phyloP scores from a whole-genome alignment of 2,797 vertebrate species.

The Cetoscarus ocellatus region DNA sequence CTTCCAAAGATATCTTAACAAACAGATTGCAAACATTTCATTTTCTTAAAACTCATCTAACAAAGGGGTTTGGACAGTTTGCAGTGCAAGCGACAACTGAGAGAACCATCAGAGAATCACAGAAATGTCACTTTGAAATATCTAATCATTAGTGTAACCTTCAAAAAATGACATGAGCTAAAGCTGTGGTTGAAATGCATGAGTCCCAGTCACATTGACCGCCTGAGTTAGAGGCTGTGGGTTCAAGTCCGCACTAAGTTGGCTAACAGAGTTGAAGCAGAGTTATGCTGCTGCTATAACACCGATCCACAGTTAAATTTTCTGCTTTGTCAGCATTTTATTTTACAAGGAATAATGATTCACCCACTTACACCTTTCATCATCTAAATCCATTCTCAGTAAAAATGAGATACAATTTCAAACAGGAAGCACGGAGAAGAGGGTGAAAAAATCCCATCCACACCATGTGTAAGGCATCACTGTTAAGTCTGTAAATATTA shows the following conservation, averaged over 20 bases:
- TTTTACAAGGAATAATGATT: slow-evolving; percentile 1
- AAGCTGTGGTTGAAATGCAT: accelerated
- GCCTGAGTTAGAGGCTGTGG: slow-evolving; percentile 72
- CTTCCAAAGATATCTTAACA: background rate
- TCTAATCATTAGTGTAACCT: background rate
- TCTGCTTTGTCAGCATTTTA: slow-evolving; percentile 49
- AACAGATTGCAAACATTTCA: no score
- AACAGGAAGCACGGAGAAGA: background rate
- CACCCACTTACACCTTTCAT: background rate
- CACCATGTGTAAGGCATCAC: background rate
- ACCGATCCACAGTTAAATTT: slow-evolving; percentile 77
- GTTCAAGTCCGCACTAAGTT: slow-evolving; percentile 65
- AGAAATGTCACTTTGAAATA: background rate
- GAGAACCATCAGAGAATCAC: background rate
- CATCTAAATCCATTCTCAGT: slow-evolving; percentile 1
- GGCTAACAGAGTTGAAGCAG: slow-evolving; percentile 73
- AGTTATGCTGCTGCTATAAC: slow-evolving; percentile 78
- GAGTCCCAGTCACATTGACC: slow-evolving; percentile 64
- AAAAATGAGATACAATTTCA: slow-evolving; percentile 1
- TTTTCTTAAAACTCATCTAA: background rate
- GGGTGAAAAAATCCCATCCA: background rate
- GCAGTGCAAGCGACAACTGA: no score
- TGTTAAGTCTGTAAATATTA: background rate
- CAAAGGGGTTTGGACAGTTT: background rate
- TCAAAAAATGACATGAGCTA: background rate